Percentiles rank a stretch among this genome's conserved stretches.
These are phyloP conservation scores for Zaprionus obscuricornis DNA, from an alignment of 2,888 invertebrate species.

Conservation along the genomic window DNA sequence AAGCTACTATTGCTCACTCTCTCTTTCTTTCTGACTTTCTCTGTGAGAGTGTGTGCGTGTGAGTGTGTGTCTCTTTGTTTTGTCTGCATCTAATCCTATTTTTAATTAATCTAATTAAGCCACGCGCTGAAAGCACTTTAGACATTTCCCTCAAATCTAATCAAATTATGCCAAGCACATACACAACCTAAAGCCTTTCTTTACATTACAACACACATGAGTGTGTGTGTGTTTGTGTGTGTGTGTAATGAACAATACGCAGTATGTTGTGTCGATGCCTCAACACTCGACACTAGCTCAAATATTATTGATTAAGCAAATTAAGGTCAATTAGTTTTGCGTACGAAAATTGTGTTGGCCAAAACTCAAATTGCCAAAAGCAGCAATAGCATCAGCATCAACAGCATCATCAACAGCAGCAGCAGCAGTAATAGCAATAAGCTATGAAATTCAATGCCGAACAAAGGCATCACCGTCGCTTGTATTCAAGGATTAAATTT, in stretches of 20 bases:
- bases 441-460: too few relatives aligned
- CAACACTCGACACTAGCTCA: slow-evolving; percentile 33
- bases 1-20: slow-evolving; percentile 13
- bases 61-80: too few relatives aligned
- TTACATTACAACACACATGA: neutral
- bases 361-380: slow-evolving; percentile 32
- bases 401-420: slow-evolving; percentile 5
- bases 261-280: slow-evolving; percentile 2
- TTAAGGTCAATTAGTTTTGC: slow-evolving; percentile 68
- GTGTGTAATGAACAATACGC: too few relatives aligned
- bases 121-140: slow-evolving; percentile 45
- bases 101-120: slow-evolving; percentile 64
- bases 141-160: slow-evolving; percentile 44
- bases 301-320: slow-evolving; percentile 64
- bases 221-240: too few relatives aligned
- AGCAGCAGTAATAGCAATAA: too few relatives aligned
- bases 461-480: too few relatives aligned
- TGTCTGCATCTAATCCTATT: slow-evolving; percentile 43
- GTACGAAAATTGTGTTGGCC: slow-evolving; percentile 40
- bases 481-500: too few relatives aligned
- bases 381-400: too few relatives aligned
- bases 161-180: slow-evolving; percentile 58
- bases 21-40: slow-evolving; percentile 5
- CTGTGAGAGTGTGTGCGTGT: too few relatives aligned
- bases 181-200: slow-evolving; percentile 1